These are phyloP conservation scores for Acromyrmex charruanus DNA, from an alignment of 1,140 invertebrate genomes.

Conservation along the genomic window DNA sequence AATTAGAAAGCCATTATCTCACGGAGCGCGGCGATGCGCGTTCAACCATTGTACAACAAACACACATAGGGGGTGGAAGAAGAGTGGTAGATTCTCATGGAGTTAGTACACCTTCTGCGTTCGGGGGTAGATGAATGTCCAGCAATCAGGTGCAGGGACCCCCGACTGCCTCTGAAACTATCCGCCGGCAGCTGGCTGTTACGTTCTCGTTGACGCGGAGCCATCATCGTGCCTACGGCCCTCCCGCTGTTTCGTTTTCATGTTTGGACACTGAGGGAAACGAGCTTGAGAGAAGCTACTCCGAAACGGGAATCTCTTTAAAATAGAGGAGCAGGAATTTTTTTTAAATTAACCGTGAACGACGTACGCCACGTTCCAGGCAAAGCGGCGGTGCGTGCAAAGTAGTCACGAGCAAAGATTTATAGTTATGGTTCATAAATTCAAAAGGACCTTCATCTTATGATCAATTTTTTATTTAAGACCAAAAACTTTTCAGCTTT, in stretches of 20 bases:
- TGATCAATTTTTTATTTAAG: neutral
- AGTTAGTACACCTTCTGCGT: conserved; percentile 61
- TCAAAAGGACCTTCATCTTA: neutral
- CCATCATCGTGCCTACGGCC: conserved; percentile 61
- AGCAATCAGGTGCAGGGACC: conserved; percentile 76
- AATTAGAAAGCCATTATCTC: conserved; percentile 81
- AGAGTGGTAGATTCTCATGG: conserved; percentile 59
- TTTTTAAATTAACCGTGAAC: conserved; percentile 71
- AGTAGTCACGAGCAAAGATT: neutral
- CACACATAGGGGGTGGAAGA: conserved; percentile 38
- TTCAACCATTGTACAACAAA: conserved; percentile 8
- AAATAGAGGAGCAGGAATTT: conserved; percentile 39
- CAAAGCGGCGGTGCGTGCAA: conserved; percentile 67
- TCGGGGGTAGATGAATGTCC: conserved; percentile 74
- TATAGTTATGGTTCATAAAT: conserved; percentile 50
- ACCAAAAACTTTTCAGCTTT: neutral
- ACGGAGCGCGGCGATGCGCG: neutral
- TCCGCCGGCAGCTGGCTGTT: conserved; percentile 68
- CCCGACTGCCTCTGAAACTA: conserved; percentile 70
- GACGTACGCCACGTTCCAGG: conserved; percentile 36
- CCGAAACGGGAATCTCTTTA: conserved; percentile 16
- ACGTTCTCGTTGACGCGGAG: conserved; percentile 67
- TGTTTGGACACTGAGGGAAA: conserved; percentile 62
- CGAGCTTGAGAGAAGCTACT: conserved; percentile 24
- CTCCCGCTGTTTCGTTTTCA: conserved; percentile 73